phyloP scores from a whole-genome alignment of 2,888 invertebrate species.

The Diadegma fenestrale region DNA sequence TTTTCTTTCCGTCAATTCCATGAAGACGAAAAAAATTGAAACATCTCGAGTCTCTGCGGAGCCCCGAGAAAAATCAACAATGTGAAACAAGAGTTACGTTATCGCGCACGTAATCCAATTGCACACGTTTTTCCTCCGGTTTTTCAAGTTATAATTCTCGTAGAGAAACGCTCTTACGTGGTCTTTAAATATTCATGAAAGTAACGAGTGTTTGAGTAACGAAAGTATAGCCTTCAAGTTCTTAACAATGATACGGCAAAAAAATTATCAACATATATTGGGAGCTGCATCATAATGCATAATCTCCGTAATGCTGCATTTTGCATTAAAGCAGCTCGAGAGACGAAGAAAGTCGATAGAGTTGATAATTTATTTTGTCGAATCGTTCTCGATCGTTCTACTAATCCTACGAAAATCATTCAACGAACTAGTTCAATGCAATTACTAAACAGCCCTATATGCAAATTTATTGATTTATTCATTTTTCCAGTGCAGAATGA shows the following conservation, averaged over 20 bases:
- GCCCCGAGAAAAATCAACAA: conserved; percentile 53
- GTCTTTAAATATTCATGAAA: conserved; percentile 14
- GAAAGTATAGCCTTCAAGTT: neutral
- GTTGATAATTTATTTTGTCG: neutral
- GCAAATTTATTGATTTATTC: neutral
- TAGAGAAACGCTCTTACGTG: neutral
- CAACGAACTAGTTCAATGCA: neutral
- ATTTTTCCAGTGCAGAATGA: neutral
- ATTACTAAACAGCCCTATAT: neutral
- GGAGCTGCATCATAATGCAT: neutral
- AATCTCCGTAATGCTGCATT: neutral
- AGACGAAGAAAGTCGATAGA: neutral
- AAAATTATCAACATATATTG: neutral
- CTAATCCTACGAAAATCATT: neutral
- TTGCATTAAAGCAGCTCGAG: neutral
- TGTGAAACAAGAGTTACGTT: conserved; percentile 57
- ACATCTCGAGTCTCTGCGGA: conserved; percentile 20
- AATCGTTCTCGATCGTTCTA: neutral
- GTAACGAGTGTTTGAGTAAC: conserved; percentile 8
- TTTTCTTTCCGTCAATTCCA: conserved; percentile 1
- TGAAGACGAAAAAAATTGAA: conserved; percentile 15
- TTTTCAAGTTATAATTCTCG: conserved; percentile 9
- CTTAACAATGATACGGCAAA: neutral
- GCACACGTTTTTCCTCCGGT: conserved; percentile 8
- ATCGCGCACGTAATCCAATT: conserved; percentile 27